A percentile compares a stretch with the other conserved stretches of the same genome.
These are phyloP conservation scores for Aphrophora alni DNA, from an alignment of 2,888 invertebrate genomes.

Conservation along the genomic window DNA sequence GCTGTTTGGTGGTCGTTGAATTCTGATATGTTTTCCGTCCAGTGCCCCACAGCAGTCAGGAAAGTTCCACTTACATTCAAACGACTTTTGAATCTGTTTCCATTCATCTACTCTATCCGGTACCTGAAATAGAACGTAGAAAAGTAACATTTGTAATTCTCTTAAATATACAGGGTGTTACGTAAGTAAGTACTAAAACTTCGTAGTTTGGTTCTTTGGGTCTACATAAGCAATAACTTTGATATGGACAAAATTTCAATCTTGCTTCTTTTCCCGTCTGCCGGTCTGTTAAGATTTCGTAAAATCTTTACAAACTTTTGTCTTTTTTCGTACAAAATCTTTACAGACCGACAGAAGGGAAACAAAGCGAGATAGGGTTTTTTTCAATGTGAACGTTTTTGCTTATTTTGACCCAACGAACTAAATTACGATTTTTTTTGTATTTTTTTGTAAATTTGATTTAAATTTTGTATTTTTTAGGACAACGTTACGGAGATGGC, in stretches of 20 bases:
- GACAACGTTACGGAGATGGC: no score
- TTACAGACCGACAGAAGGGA: no score
- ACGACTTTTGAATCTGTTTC: constrained; percentile 14
- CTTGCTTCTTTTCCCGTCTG: constrained; percentile 13
- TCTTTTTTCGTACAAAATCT: background rate
- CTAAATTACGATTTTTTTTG: no score
- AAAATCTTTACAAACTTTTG: background rate
- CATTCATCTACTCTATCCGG: constrained; percentile 6
- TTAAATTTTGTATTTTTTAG: background rate
- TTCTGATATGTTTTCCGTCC: constrained; percentile 51
- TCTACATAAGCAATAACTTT: no score
- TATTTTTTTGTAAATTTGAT: constrained; percentile 15
- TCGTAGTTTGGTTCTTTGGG: no score
- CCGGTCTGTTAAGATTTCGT: background rate
- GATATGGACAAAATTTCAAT: constrained; percentile 18
- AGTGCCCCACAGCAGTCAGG: constrained; percentile 42
- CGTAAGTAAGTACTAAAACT: constrained; percentile 19
- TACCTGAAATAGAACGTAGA: no score
- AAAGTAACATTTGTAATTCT: no score
- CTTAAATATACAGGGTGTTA: no score
- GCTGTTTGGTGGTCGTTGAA: constrained; percentile 46
- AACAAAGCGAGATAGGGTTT: no score
- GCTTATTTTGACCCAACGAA: no score
- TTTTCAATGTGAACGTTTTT: no score
- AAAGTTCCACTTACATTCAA: constrained; percentile 22